Conservation (phyloP, 2,113 vertebrate species). For the Corythaixoides concolor region DNA sequence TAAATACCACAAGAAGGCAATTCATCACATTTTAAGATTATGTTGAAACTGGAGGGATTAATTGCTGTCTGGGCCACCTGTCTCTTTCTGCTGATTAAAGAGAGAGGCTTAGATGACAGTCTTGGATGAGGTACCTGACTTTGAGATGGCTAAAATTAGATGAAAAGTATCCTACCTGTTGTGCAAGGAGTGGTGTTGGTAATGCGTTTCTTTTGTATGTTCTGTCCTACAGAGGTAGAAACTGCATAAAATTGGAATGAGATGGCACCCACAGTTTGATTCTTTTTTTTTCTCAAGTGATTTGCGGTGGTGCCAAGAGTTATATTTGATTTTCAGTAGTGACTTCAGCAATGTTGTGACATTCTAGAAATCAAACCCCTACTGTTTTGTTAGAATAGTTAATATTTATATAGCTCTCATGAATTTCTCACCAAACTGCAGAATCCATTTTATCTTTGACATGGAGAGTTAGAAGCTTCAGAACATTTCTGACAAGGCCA, state of each 20-base stretch:
- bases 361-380: neutral
- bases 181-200: neutral
- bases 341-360: neutral
- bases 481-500: neutral
- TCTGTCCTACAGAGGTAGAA: neutral
- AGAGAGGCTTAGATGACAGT: neutral
- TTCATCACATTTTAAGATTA: neutral
- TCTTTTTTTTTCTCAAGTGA: neutral
- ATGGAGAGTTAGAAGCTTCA: neutral
- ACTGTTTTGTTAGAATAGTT: neutral
- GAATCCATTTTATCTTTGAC: neutral
- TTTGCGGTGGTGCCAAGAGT: neutral
- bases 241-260: neutral
- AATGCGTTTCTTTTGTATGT: neutral
- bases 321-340: neutral
- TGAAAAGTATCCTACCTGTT: neutral
- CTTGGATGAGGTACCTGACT: neutral
- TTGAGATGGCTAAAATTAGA: constrained; percentile 5
- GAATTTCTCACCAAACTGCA: neutral
- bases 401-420: neutral
- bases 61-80: constrained; percentile 20
- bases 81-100: constrained; percentile 36
- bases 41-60: constrained; percentile 25
- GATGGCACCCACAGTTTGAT: neutral
- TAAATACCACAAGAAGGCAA: constrained; percentile 6